Base-by-base conservation (phyloP, 2,888 invertebrate species). In the Geophilus truncorum region DNA sequence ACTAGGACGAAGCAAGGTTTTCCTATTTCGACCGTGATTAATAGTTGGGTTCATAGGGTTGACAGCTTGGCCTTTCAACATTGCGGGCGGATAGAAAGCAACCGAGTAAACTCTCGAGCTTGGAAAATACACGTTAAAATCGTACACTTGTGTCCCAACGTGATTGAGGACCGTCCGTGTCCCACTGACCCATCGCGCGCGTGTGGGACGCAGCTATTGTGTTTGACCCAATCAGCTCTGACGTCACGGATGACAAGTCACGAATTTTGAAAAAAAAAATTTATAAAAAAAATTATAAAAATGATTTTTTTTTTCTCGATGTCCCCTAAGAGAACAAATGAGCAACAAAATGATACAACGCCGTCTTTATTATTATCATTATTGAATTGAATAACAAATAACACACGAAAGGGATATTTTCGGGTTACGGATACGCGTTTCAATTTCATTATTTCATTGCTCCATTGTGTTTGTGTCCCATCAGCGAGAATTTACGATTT, bases 101-200 rank as follows among this genome's bases (percentile, higher is more conserved):
- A 70, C 25, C 57, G 57, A 57, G 57, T 25, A 51, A 51, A 51
- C 18, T 1, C 4, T 1, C 4, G 21, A 10, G n/a, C n/a, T n/a
- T 25, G 12, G n/a, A 70, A 12, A 10, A 28, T 0, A 70, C 25
- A 28, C 10, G n/a, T 70, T 25, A 70, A 70, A 25, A 70, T 70
- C 70, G 70, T 70, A 28, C 51, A 5, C 1, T 12, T 21, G n/a
- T 70, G 70, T 70, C 70, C 70, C 28, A 25, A 70, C n/a, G 45
- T 70, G 70, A 70, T 70, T 70, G 70, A 70, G 70, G 70, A 70
- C 70, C 70, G 70, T 70, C 70, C 70, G 70, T 70, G 70, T 70
- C 28, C 70, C 70, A 70, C 70, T 70, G 70, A 70, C 70, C 70
- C 70, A 25, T 70, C 70, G 28, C 12, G 70, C 70, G 28, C 12